phyloP scores from a whole-genome alignment of 2,113 vertebrate genomes.

The Tragelaphus buxtoni region DNA sequence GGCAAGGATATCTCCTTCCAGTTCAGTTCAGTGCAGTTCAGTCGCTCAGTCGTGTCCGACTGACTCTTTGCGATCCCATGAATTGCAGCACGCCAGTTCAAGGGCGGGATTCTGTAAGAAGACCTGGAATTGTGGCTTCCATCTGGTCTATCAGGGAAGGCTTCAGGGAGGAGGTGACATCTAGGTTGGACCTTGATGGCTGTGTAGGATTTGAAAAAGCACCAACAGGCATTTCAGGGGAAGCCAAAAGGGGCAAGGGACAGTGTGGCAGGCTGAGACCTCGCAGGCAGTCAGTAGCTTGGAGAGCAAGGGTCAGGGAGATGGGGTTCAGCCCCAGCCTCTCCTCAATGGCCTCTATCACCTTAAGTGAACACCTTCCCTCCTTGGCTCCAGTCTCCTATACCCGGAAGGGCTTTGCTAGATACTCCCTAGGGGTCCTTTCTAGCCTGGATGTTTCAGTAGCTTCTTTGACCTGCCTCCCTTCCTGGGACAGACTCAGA shows the following conservation, averaged over 20 bases:
- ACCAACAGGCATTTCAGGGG: not conserved
- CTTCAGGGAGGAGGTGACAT: not conserved
- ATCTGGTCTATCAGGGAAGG: not conserved
- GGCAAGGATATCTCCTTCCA: not conserved
- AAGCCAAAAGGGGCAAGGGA: not conserved
- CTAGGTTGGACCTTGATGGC: not conserved
- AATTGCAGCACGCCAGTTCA: not conserved
- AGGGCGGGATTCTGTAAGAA: not conserved
- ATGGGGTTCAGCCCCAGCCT: not conserved
- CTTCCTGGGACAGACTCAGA: not conserved
- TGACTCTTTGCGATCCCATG: too few species aligned
- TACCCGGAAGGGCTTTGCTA: accelerated
- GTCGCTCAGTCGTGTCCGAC: too few species aligned
- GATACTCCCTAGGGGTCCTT: not conserved
- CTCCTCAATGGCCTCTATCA: not conserved
- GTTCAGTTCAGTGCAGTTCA: too few species aligned
- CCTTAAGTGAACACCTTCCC: not conserved
- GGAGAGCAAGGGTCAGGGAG: too few species aligned
- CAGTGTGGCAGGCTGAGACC: not conserved
- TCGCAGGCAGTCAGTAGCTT: not conserved
- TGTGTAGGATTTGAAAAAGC: not conserved
- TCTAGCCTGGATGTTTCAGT: not conserved
- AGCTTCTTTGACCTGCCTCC: not conserved
- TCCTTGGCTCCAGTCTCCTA: not conserved
- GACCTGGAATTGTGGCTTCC: not conserved